A percentile compares a stretch with the other conserved stretches of the same genome.
phyloP scores from a whole-genome alignment of 2,888 invertebrate species.

The Halocaridina rubra region DNA sequence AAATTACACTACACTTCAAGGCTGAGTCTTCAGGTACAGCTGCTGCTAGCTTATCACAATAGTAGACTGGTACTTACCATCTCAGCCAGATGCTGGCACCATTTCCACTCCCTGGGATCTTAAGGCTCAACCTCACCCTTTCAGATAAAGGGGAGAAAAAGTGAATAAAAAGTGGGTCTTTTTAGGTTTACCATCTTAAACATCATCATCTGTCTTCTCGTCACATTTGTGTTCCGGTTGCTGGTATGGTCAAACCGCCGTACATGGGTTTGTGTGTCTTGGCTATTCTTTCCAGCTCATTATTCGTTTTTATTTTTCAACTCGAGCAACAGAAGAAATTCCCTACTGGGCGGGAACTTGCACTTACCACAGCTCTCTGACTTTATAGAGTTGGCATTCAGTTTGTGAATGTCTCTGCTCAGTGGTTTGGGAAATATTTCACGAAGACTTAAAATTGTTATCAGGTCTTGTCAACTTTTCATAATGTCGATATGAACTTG shows the following conservation, averaged over 20 bases:
- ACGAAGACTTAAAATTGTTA: not conserved
- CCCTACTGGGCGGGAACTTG: slow-evolving; percentile 11
- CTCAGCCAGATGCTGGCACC: slow-evolving; percentile 55
- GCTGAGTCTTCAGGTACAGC: slow-evolving; percentile 54
- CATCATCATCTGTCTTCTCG: slow-evolving; percentile 39
- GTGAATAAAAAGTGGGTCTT: not conserved
- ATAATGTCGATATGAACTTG: no score
- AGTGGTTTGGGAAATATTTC: not conserved
- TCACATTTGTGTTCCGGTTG: slow-evolving; percentile 9
- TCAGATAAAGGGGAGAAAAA: no score
- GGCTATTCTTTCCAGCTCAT: slow-evolving; percentile 33
- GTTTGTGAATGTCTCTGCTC: not conserved
- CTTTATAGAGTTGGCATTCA: not conserved
- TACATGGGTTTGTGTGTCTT: slow-evolving; percentile 22
- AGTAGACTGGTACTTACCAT: slow-evolving; percentile 38
- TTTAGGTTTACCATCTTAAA: not conserved
- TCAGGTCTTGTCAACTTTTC: no score
- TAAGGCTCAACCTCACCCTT: slow-evolving; percentile 38
- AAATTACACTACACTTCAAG: slow-evolving; percentile 53
- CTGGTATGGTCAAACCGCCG: slow-evolving; percentile 20
- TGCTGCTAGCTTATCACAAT: slow-evolving; percentile 51
- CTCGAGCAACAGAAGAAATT: not conserved
- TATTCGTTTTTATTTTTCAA: slow-evolving; percentile 11
- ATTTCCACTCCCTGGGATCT: slow-evolving; percentile 55
- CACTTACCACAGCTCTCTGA: slow-evolving; percentile 31